Percentiles rank a stretch among this genome's conserved stretches.
Conservation (phyloP, 53 echinoderm and acorn worm genomes). For the Actinopyga echinites region DNA sequence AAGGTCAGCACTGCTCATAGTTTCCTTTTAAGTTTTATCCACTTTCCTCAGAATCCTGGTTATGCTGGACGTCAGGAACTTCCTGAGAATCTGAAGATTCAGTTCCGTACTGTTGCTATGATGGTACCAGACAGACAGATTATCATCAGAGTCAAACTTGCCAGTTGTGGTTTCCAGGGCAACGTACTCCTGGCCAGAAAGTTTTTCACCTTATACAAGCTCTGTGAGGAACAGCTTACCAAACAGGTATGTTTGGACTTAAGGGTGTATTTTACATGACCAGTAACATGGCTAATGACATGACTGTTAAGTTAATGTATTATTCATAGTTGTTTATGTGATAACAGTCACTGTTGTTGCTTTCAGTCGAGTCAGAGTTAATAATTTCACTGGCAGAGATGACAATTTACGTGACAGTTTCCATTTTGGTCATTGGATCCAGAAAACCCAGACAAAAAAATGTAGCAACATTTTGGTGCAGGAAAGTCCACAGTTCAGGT, state of each 20-base stretch:
- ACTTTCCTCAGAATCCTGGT: slow-evolving; percentile 77
- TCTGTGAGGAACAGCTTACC: slow-evolving; percentile 99
- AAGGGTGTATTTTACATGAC: no score
- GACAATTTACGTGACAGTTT: no score
- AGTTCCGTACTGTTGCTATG: slow-evolving; percentile 99
- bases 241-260: slow-evolving; percentile 68
- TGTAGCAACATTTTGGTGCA: no score
- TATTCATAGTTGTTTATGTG: no score
- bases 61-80: slow-evolving; percentile 98
- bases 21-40: not conserved
- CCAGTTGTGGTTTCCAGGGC: slow-evolving; percentile 98
- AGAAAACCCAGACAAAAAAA: no score
- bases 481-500: no score
- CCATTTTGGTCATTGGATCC: no score
- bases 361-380: no score
- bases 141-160: slow-evolving; percentile 97
- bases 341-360: no score
- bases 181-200: slow-evolving; percentile 94
- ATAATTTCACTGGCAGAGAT: no score
- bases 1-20: not conserved
- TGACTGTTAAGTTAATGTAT: no score
- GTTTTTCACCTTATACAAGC: slow-evolving; percentile 98
- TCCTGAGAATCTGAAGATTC: slow-evolving; percentile 97
- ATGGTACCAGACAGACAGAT: slow-evolving; percentile 99
- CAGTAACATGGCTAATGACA: no score